Percentiles rank a stretch among this genome's conserved stretches.
Conservation (phyloP, 1,140 invertebrate species). For the Homarus americanus region DNA sequence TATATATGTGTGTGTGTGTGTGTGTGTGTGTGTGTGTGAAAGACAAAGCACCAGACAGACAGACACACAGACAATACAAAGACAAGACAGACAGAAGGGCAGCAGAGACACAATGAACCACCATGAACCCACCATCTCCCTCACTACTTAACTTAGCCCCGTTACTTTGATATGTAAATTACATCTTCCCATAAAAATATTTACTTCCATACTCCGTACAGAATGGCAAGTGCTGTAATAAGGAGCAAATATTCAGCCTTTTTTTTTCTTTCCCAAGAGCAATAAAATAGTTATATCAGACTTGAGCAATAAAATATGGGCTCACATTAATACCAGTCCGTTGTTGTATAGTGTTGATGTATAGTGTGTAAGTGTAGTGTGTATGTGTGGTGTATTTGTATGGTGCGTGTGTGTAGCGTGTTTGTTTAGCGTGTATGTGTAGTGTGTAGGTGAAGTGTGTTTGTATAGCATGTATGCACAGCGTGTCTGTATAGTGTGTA, state of each 20-base stretch:
- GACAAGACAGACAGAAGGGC: neutral
- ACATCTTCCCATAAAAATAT: slow-evolving; percentile 16
- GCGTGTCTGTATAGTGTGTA: no score
- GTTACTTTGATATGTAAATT: slow-evolving; percentile 45
- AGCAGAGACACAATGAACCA: neutral
- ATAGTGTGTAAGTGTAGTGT: no score
- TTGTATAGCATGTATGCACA: no score
- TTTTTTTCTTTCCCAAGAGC: neutral
- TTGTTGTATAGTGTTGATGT: neutral
- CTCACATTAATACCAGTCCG: neutral
- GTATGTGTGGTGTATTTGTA: no score
- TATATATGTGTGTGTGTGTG: no score
- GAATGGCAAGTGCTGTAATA: slow-evolving; percentile 11
- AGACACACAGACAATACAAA: neutral
- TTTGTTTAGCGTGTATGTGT: no score
- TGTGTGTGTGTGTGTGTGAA: no score
- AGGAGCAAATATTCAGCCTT: neutral
- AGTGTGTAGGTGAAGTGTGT: no score
- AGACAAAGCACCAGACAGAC: no score
- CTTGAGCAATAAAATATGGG: neutral
- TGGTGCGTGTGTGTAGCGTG: no score
- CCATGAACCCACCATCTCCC: neutral
- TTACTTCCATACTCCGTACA: slow-evolving; percentile 28
- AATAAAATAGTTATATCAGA: neutral
- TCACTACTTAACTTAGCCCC: neutral